Percentiles rank a stretch among this genome's conserved stretches.
phyloP scores from a whole-genome alignment of 2,113 vertebrate species.

The Bufo gargarizans region DNA sequence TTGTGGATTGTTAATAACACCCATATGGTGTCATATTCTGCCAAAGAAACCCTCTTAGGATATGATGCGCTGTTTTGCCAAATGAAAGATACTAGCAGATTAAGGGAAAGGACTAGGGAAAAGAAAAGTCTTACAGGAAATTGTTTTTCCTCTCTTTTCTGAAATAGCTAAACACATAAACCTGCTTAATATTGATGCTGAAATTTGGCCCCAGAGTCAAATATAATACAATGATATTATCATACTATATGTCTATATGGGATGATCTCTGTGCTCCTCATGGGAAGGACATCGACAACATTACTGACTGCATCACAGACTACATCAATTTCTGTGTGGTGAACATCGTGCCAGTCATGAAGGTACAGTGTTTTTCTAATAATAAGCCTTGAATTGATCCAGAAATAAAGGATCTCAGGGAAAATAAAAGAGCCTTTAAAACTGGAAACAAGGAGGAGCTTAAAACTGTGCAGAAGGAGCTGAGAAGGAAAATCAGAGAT shows the following conservation, averaged over 20 bases:
- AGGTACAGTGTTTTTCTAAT: too few relatives aligned
- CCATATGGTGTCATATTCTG: conserved; percentile 65
- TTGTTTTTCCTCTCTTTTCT: not conserved
- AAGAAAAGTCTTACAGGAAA: not conserved
- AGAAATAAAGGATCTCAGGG: too few relatives aligned
- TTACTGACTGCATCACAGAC: too few relatives aligned
- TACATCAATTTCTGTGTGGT: too few relatives aligned
- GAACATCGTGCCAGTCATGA: too few relatives aligned
- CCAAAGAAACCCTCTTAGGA: conserved; percentile 62
- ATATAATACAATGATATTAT: not conserved
- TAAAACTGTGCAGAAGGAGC: too few relatives aligned
- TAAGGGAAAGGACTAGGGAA: conserved; percentile 55
- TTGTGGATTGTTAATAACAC: conserved; percentile 69
- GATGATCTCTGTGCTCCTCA: too few relatives aligned
- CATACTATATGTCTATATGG: not conserved
- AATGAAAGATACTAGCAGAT: conserved; percentile 57
- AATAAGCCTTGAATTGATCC: too few relatives aligned
- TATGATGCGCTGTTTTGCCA: conserved; percentile 60
- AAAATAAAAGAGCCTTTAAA: too few relatives aligned
- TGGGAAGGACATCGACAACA: too few relatives aligned
- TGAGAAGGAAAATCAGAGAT: too few relatives aligned
- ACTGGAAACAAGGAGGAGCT: too few relatives aligned
- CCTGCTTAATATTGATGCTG: not conserved
- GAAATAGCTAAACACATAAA: not conserved
- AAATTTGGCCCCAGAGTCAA: not conserved